These are phyloP conservation scores for Margaritifera margaritifera DNA, from an alignment of 2,888 invertebrate genomes.

Conservation along the genomic window DNA sequence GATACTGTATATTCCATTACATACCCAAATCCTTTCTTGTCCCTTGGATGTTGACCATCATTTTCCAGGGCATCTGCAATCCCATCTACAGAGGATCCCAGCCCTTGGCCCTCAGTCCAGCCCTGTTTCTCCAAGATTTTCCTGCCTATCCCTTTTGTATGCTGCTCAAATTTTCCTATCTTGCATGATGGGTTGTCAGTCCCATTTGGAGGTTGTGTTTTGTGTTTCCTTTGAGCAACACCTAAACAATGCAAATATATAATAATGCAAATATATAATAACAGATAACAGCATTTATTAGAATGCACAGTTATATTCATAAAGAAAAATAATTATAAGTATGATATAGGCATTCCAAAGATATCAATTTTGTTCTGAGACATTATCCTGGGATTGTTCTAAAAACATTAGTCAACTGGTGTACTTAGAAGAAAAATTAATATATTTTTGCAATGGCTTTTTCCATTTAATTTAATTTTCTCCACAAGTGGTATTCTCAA, in stretches of 20 bases:
- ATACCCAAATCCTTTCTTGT: conserved; percentile 67
- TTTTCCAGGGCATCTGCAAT: conserved; percentile 66
- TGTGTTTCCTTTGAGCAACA: conserved; percentile 32
- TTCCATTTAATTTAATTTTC: too few relatives aligned
- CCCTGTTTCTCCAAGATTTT: conserved; percentile 74
- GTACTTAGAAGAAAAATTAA: too few relatives aligned
- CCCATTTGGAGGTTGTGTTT: neutral
- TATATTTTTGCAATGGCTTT: too few relatives aligned
- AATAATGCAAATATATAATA: too few relatives aligned
- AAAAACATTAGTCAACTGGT: too few relatives aligned
- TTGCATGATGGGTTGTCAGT: conserved; percentile 13
- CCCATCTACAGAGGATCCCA: conserved; percentile 73
- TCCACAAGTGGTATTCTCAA: too few relatives aligned
- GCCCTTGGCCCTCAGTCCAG: conserved; percentile 75
- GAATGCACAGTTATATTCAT: too few relatives aligned
- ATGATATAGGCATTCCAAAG: too few relatives aligned
- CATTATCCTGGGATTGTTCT: too few relatives aligned
- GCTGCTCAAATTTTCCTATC: conserved; percentile 73
- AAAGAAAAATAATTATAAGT: too few relatives aligned
- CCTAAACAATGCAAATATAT: conserved; percentile 16
- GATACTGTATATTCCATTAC: conserved; percentile 8
- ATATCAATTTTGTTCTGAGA: too few relatives aligned
- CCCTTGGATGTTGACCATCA: conserved; percentile 66
- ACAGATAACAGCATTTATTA: too few relatives aligned
- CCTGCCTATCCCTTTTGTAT: conserved; percentile 74